These are phyloP conservation scores for Caenorhabditis doughertyi DNA, from an alignment of 2,888 invertebrate genomes.

Conservation along the genomic window DNA sequence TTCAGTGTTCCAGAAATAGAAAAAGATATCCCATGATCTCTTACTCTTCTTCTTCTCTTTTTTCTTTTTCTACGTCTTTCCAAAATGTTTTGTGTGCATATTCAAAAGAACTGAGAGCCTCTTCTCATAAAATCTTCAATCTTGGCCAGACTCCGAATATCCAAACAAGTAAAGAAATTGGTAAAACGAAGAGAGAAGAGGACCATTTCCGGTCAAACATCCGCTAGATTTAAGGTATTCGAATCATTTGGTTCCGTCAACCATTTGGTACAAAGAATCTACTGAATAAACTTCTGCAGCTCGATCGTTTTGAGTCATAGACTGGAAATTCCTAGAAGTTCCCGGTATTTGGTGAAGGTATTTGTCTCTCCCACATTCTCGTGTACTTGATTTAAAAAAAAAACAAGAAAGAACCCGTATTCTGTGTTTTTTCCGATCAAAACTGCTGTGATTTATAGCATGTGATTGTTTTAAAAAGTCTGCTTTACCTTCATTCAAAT, in stretches of 20 bases:
- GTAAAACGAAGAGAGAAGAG: constrained; percentile 3
- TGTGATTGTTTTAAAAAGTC: too few relatives aligned
- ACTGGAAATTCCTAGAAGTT: too few relatives aligned
- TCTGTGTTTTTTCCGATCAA: too few relatives aligned
- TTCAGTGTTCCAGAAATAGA: constrained; percentile 13
- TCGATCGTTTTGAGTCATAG: too few relatives aligned
- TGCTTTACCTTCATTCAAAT: too few relatives aligned
- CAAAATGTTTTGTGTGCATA: constrained; percentile 36
- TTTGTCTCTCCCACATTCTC: too few relatives aligned
- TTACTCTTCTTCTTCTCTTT: background rate
- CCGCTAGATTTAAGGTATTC: constrained; percentile 17
- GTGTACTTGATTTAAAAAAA: too few relatives aligned
- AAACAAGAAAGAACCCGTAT: too few relatives aligned
- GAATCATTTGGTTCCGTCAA: background rate
- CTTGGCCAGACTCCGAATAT: constrained; percentile 35
- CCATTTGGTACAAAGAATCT: constrained; percentile 8
- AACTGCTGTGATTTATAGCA: too few relatives aligned
- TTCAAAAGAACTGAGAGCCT: constrained; percentile 11
- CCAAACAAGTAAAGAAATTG: constrained; percentile 31
- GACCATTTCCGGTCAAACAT: constrained; percentile 44
- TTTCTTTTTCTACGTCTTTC: constrained; percentile 8
- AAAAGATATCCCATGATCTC: constrained; percentile 27
- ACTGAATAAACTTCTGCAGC: too few relatives aligned
- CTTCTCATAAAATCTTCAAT: constrained; percentile 31
- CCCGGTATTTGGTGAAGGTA: too few relatives aligned